A percentile compares a stretch with the other conserved stretches of the same genome.
Evolutionary conservation across 1,140 invertebrate genomes (phyloP).

Genomic region (Drosophila arawakana): DNA sequence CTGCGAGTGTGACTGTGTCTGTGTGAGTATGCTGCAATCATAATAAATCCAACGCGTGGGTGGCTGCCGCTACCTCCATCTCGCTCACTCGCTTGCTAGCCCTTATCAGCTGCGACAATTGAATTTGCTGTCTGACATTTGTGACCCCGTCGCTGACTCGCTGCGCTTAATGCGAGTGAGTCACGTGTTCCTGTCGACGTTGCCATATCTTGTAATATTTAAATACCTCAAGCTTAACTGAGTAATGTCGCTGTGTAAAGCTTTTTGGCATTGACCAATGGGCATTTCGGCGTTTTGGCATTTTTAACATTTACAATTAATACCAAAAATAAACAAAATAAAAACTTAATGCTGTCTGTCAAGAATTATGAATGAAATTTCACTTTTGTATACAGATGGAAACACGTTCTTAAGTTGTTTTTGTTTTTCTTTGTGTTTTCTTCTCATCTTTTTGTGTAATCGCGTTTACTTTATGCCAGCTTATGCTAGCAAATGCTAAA

Average conservation of each 20-base stretch:
- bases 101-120: conserved; percentile 31
- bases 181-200: conserved; percentile 28
- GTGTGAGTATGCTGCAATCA: conserved; percentile 32
- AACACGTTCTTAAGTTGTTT: conserved; percentile 36
- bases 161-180: not conserved
- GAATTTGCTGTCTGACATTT: conserved; percentile 33
- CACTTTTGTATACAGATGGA: conserved; percentile 26
- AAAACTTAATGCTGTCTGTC: conserved; percentile 1
- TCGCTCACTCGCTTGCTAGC: not conserved
- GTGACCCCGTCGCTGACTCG: conserved; percentile 6
- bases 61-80: not conserved
- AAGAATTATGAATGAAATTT: conserved; percentile 52
- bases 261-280: conserved; percentile 30
- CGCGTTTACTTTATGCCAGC: conserved; percentile 31
- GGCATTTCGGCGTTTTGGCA: conserved; percentile 15
- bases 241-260: conserved; percentile 10
- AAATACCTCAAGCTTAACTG: conserved; percentile 30
- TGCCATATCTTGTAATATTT: conserved; percentile 21
- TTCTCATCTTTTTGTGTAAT: conserved; percentile 1
- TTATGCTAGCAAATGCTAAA: conserved; percentile 23
- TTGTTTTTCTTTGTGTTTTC: not conserved
- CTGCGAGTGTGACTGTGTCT: conserved; percentile 1
- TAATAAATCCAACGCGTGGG: conserved; percentile 45
- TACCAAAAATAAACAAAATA: conserved; percentile 11
- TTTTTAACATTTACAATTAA: conserved; percentile 30